phyloP scores from a whole-genome alignment of 1,140 invertebrate genomes.

The Zaprionus capensis region DNA sequence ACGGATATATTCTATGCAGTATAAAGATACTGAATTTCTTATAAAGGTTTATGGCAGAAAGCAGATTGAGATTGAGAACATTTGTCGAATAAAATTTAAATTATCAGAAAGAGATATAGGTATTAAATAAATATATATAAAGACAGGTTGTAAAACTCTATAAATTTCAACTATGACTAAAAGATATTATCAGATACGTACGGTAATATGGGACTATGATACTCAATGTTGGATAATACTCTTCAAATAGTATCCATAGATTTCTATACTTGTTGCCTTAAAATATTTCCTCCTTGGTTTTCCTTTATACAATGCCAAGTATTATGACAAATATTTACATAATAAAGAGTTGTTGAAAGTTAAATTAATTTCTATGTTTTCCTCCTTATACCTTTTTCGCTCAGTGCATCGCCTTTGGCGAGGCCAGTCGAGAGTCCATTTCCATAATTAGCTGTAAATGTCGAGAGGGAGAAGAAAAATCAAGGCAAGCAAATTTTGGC shows the following conservation, averaged over 20 bases:
- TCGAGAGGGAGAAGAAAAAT: conserved; percentile 15
- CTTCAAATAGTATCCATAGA: too few relatives aligned
- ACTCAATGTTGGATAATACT: background rate
- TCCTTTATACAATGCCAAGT: background rate
- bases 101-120: too few relatives aligned
- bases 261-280: too few relatives aligned
- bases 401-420: conserved; percentile 5
- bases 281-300: background rate
- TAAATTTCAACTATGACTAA: too few relatives aligned
- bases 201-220: background rate
- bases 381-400: background rate
- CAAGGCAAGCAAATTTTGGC: conserved; percentile 28
- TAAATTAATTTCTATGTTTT: background rate
- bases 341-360: background rate
- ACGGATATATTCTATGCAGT: too few relatives aligned
- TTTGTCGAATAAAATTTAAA: too few relatives aligned
- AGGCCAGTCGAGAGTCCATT: background rate
- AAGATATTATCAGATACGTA: too few relatives aligned
- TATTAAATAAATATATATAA: too few relatives aligned
- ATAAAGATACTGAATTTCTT: too few relatives aligned
- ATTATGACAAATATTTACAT: background rate
- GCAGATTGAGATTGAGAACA: too few relatives aligned
- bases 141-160: too few relatives aligned
- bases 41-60: too few relatives aligned
- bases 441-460: conserved; percentile 25